phyloP scores from a whole-genome alignment of 2,113 vertebrate species.

The Progne subis region DNA sequence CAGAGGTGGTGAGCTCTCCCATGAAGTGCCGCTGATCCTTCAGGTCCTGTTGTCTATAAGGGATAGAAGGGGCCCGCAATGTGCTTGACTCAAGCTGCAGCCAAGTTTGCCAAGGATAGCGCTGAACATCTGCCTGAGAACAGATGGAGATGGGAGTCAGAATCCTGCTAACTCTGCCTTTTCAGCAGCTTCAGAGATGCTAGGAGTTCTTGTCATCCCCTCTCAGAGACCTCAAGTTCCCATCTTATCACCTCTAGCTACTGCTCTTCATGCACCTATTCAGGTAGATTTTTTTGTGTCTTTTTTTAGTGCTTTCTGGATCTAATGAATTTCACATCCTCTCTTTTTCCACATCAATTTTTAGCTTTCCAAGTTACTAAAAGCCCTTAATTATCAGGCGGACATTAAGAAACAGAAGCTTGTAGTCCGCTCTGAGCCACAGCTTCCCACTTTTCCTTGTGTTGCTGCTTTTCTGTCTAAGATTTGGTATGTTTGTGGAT shows the following conservation, averaged over 20 bases:
- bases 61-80: not conserved
- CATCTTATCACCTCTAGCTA: not conserved
- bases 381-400: not conserved
- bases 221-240: not conserved
- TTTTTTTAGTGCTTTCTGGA: not conserved
- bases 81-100: not conserved
- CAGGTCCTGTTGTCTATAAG: fast-evolving
- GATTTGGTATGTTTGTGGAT: not conserved
- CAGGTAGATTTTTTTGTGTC: not conserved
- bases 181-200: not conserved
- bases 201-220: not conserved
- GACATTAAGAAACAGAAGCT: not conserved
- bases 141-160: not conserved
- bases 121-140: not conserved
- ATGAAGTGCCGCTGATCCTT: not conserved
- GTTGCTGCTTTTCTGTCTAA: not conserved
- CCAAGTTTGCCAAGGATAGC: not conserved
- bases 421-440: not conserved
- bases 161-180: not conserved
- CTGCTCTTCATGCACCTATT: not conserved
- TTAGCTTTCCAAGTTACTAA: not conserved
- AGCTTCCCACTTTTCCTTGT: not conserved
- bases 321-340: not conserved
- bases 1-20: not conserved
- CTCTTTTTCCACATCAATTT: not conserved